These are phyloP conservation scores for Teinopalpus imperialis DNA, from an alignment of 2,888 invertebrate genomes.

Conservation along the genomic window DNA sequence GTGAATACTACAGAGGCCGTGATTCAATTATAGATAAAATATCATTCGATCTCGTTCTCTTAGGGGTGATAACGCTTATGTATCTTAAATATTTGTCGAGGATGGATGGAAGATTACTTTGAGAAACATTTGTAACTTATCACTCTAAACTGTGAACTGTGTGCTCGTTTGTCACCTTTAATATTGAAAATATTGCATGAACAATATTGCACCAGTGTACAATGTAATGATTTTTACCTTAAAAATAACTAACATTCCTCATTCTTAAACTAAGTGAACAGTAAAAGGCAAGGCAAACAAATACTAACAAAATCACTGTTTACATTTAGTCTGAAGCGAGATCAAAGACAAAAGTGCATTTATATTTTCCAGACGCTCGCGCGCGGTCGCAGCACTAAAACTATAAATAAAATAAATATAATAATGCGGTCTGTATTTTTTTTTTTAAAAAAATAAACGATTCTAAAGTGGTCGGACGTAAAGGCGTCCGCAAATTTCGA, in stretches of 20 bases:
- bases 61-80: too few relatives aligned
- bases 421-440: not conserved
- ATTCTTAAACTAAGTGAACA: constrained; percentile 19
- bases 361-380: not conserved
- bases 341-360: constrained; percentile 23
- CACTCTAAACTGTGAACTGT: too few relatives aligned
- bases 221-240: too few relatives aligned
- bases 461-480: constrained; percentile 28
- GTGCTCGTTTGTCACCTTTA: too few relatives aligned
- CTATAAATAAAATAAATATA: constrained; percentile 14
- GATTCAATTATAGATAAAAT: too few relatives aligned
- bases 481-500: constrained; percentile 31
- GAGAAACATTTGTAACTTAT: too few relatives aligned
- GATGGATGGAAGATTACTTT: too few relatives aligned
- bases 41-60: too few relatives aligned
- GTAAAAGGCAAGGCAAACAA: constrained; percentile 13
- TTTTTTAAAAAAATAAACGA: constrained; percentile 24
- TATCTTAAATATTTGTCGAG: too few relatives aligned
- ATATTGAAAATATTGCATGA: too few relatives aligned
- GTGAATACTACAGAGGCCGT: too few relatives aligned
- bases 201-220: too few relatives aligned
- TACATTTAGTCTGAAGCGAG: constrained; percentile 12
- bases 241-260: constrained; percentile 11
- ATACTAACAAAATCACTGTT: constrained; percentile 19
- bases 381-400: constrained; percentile 1